Evolutionary conservation across 2,888 invertebrate species (phyloP), one percentile per base, ranked within the genome.

Genomic region (Geophilus truncorum): DNA sequence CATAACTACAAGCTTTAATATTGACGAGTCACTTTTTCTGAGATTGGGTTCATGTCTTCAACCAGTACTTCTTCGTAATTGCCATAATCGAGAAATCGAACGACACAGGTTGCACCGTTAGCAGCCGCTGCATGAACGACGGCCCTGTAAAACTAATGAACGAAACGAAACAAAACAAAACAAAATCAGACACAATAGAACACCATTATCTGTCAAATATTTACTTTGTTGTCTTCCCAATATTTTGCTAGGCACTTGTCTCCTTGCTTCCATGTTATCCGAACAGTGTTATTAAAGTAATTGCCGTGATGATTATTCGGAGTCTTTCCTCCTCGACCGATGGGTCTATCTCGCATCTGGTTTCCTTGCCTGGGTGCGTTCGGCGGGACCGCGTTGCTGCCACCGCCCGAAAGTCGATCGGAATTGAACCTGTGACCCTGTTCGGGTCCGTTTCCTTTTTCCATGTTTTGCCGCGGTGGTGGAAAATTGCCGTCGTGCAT

Each of bases 201-300:
- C 25, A 23, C 23, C 7, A 25, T 30, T 25, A 25, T n/a, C 18
- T 7, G 10, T 28, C 5, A 76, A 76, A 6, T 25, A 85, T 90
- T 89, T 86, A 94, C 95, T 89, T 92, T 92, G 85, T 93, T 92
- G 88, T 96, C 96, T 87, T 96, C 95, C 96, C 96, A 96, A 88
- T 96, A 96, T 85, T 94, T 93, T 7, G 96, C 96, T 87, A 95
- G 90, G 85, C 95, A 95, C 82, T 92, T 90, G 86, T 95, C 95
- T 12, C 94, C 95, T 78, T 91, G 88, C 85, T 92, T 92, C 94
- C 93, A 94, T 3, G 30, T 51, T 51, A 51, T 51, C 18, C 51
- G 51, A n/a, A 51, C 18, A 1, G 51, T 21, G 51, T 51, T 51
- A 51, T 51, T 51, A 18, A 51, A 51, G 51, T 51, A 51, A 51